Percentiles rank a stretch among this genome's conserved stretches.
Evolutionary conservation across 2,888 invertebrate species (phyloP).

Genomic region (Aphrophora alni): DNA sequence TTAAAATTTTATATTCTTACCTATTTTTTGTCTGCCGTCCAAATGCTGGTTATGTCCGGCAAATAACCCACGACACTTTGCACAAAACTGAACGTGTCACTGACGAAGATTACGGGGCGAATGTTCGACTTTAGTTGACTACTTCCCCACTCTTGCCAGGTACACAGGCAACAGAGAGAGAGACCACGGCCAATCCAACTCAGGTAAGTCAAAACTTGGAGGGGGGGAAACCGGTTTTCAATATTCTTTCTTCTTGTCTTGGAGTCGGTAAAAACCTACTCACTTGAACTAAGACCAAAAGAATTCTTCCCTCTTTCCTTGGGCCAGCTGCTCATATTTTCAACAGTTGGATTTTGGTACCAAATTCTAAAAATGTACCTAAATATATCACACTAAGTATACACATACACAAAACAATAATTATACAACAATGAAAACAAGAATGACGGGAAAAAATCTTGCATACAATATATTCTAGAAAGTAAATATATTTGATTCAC

Average conservation of each 20-base stretch:
- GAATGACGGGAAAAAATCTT: no score
- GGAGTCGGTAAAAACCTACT: constrained; percentile 28
- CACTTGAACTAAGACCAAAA: neutral
- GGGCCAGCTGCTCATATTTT: no score
- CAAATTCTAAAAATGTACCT: no score
- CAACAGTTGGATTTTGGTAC: no score
- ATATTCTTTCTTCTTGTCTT: neutral
- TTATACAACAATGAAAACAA: no score
- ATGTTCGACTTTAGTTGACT: neutral
- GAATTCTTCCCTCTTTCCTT: neutral
- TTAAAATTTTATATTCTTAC: neutral
- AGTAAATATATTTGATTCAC: no score
- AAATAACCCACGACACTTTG: constrained; percentile 9
- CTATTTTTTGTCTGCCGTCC: neutral
- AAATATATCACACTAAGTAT: no score
- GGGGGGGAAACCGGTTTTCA: constrained; percentile 36
- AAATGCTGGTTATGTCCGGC: neutral
- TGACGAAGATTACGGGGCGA: neutral
- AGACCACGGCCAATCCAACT: constrained; percentile 23
- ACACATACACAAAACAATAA: no score
- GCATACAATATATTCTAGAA: no score
- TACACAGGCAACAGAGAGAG: constrained; percentile 34
- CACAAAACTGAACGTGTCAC: constrained; percentile 1
- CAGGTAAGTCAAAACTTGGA: constrained; percentile 22
- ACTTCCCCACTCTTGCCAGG: constrained; percentile 2